phyloP scores from a whole-genome alignment of 2,888 invertebrate genomes.

The Pyrrhosoma nymphula region DNA sequence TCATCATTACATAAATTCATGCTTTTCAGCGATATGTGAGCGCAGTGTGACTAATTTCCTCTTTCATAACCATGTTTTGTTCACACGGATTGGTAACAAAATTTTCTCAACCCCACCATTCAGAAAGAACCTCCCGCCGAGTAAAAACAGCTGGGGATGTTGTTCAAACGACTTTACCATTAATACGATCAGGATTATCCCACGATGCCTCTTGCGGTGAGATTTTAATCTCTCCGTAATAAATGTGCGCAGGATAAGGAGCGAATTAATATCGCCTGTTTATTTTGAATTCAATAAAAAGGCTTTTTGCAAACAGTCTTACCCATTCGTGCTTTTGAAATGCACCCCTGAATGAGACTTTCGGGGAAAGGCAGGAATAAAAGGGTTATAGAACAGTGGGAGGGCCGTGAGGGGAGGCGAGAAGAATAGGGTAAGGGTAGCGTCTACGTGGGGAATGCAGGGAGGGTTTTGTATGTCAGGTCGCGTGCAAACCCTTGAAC shows the following conservation, averaged over 20 bases:
- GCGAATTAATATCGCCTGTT: not conserved
- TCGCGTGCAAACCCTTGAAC: constrained; percentile 53
- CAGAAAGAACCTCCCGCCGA: not conserved
- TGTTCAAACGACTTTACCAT: not conserved
- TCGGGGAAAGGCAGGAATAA: not conserved
- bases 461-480: constrained; percentile 41
- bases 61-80: no score
- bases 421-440: constrained; percentile 1
- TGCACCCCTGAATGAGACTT: not conserved
- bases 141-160: not conserved
- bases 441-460: constrained; percentile 33
- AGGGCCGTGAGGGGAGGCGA: constrained; percentile 12
- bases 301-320: not conserved
- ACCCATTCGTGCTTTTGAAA: not conserved
- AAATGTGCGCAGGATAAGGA: not conserved
- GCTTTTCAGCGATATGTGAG: no score
- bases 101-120: no score
- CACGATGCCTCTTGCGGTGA: not conserved
- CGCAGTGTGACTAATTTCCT: no score
- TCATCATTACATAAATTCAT: no score
- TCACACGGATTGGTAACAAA: no score
- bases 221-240: not conserved
- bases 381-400: not conserved
- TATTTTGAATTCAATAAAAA: not conserved
- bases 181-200: not conserved